Percentiles rank a stretch among this genome's conserved stretches.
Conservation (phyloP, 2,113 vertebrate genomes). For the Prolemur simus region DNA sequence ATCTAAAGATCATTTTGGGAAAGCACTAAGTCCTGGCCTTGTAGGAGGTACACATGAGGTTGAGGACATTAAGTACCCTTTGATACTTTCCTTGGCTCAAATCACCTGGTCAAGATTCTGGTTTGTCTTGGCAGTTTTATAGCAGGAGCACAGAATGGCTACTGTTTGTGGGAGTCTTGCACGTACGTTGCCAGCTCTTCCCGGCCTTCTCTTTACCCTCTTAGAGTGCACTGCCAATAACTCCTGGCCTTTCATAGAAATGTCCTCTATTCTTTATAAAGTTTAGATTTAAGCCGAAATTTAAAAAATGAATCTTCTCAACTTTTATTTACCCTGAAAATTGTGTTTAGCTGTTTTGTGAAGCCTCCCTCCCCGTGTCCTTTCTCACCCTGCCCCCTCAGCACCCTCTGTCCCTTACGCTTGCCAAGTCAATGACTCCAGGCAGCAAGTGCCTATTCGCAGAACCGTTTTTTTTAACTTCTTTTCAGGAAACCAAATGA, state of each 20-base stretch:
- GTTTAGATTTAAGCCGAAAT: not conserved
- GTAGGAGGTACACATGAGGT: not conserved
- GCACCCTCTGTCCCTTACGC: not conserved
- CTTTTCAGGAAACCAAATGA: constrained; percentile 25
- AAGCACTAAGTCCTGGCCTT: constrained; percentile 8
- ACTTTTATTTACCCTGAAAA: not conserved
- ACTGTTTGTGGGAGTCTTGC: not conserved
- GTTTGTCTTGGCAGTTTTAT: constrained; percentile 4
- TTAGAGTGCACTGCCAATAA: not conserved
- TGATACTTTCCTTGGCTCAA: not conserved
- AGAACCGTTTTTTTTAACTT: not conserved
- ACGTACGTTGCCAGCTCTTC: not conserved
- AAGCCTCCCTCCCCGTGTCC: not conserved
- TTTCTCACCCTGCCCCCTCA: not conserved
- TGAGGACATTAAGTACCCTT: not conserved
- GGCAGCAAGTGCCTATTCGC: not conserved
- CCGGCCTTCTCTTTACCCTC: not conserved
- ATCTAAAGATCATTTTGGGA: constrained; percentile 45
- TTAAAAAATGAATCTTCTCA: not conserved
- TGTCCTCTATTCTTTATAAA: not conserved
- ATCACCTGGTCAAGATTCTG: not conserved
- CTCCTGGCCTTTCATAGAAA: not conserved
- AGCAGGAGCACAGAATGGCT: not conserved
- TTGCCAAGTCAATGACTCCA: not conserved
- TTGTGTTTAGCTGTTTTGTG: not conserved